Evolutionary conservation across 2,888 invertebrate genomes (phyloP), one percentile per base, ranked within the genome.

Genomic region (Aelia acuminata): DNA sequence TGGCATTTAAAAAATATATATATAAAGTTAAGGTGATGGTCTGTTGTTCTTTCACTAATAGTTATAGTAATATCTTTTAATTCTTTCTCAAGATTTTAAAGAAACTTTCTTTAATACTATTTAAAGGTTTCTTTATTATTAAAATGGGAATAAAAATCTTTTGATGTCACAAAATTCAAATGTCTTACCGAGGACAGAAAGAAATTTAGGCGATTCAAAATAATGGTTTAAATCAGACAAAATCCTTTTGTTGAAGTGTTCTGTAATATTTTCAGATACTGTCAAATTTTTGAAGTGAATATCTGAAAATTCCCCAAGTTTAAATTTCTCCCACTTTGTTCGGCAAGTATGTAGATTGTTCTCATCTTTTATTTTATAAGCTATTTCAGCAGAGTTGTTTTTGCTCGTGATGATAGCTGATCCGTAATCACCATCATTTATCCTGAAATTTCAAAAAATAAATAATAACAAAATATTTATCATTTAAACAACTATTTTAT

Each of bases 81-180:
- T 26, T 11, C 20, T 53, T 11, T 15, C 63, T 63, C 63, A 31
- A 63, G 4, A 31, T 31, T 18, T 31, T 63, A 1, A 18, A 8
- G 2, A 31, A 70, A 70, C 20, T 5, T 70, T 20, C 8, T 70
- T 35, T 3, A 18, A 35, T 4, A 35, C 35, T 35, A 20, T 70
- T 35, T 35, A 70, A 70, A 35, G 63, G 5, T 7, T 63, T 31
- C 1, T 13, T 63, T 31, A 5, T 1, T 43, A 39, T 87, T 48
- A 63, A 39, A 87, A 87, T 47, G 87, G 87, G 31, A 87, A 87
- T 48, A 87, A 87, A 70, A 57, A 87, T 47, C 48, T 63, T 48
- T 87, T 87, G 15, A 70, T 39, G 7, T 47, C 57, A 48, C 87
- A 87, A 70, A 87, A 87, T 39, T 87, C 87, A 70, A 87, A 87